These are phyloP conservation scores for Edolisoma coerulescens DNA, from an alignment of 2,113 vertebrate species.

Conservation along the genomic window DNA sequence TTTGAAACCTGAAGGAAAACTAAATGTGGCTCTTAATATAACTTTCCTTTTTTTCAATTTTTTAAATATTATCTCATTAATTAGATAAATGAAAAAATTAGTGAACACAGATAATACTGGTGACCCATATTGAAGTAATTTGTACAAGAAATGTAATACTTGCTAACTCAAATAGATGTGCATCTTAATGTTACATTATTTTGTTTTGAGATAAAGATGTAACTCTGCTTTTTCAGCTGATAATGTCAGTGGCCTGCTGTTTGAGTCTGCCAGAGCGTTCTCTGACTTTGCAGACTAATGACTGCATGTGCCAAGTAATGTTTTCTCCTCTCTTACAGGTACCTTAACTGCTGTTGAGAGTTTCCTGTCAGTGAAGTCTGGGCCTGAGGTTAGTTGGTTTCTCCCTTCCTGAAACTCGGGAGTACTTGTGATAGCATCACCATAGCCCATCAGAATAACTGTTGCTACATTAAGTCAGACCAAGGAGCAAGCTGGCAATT, in stretches of 20 bases:
- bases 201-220: background rate
- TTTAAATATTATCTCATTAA: background rate
- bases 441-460: background rate
- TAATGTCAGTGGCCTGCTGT: background rate
- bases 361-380: conserved; percentile 80
- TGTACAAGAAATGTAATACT: background rate
- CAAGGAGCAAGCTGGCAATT: background rate
- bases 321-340: conserved; percentile 66
- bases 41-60: background rate
- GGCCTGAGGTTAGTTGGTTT: conserved; percentile 82
- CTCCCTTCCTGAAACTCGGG: background rate
- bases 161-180: background rate
- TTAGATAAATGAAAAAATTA: background rate
- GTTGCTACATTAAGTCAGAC: background rate
- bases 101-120: background rate
- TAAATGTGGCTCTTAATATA: background rate
- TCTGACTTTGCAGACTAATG: background rate
- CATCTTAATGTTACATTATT: background rate
- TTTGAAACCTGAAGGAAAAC: background rate
- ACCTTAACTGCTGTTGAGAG: conserved; percentile 92
- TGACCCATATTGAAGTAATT: background rate
- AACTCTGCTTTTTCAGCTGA: background rate
- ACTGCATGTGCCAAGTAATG: background rate
- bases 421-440: background rate
- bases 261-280: background rate